Base-by-base conservation (phyloP, 2,888 invertebrate genomes). In the Hyposoter dolosus region DNA sequence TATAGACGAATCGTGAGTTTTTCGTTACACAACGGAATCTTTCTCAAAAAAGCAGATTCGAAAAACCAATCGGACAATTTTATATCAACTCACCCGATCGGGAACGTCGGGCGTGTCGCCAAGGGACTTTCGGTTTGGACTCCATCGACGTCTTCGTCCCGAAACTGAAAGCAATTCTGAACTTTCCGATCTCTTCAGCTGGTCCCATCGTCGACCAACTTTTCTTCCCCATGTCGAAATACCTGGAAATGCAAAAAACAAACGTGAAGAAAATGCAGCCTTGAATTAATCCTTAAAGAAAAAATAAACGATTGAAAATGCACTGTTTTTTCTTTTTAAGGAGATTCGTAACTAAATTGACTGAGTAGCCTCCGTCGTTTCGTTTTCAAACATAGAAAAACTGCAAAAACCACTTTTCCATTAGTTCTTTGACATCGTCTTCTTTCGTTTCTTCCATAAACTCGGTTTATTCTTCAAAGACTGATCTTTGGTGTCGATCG, bases 151-250 rank as follows among this genome's bases (percentile, higher is more conserved):
- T 84, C 94, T 91, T 63, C 94, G 93, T 17, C 94, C 91, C 1
- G 94, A 93, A 23, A 93, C 93, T 9, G 94, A 92, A 40, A 95
- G 92, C 83, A 95, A 91, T 90, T 96, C 96, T 1, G 95, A 95
- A 63, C 95, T 95, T 88, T 96, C 96, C 80, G 95, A 95, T 81
- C 95, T 94, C 90, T 95, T 95, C 84, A 96, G 92, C 89, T 96
- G 95, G 86, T 96, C 96, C 95, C 95, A 96, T 92, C 95, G 95
- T 90, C 95, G 94, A 69, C 96, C 96, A 87, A 95, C 95, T 92
- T 95, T 95, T 90, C 94, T 95, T 71, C 96, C 95, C 96, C 96
- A 96, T 47, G 96, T 95, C 9, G 96, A 95, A 87, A 96, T 94
- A 89, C 95, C 96, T 96, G 17, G 15, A 6, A 12, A 15, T 50